Conservation (phyloP, 1,140 invertebrate genomes). For the Drosophila pallidifrons region DNA sequence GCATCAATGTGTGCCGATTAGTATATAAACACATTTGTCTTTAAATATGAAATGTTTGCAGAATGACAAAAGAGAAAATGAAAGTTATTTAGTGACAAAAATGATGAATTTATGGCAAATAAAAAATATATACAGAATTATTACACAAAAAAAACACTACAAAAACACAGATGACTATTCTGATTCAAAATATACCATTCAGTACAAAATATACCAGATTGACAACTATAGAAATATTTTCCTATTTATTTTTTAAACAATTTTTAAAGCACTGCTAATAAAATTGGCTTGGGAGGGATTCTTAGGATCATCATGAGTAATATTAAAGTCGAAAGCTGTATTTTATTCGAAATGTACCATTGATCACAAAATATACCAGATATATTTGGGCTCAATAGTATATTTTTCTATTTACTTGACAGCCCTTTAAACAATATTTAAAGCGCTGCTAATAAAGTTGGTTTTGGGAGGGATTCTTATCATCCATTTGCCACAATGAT, state of each 20-base stretch:
- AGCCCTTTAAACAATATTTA: not conserved
- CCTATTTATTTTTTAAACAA: no score
- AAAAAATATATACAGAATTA: not conserved
- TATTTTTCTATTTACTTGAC: not conserved
- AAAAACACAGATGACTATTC: no score
- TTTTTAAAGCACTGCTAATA: not conserved
- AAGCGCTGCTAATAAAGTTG: no score
- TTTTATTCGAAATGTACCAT: no score
- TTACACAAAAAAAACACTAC: no score
- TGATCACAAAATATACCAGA: no score
- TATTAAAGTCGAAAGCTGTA: not conserved
- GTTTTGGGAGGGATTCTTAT: not conserved
- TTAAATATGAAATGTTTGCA: not conserved
- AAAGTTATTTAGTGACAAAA: not conserved
- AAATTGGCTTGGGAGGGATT: not conserved
- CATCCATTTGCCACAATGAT: slow-evolving; percentile 13
- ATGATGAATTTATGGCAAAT: not conserved
- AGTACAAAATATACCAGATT: no score
- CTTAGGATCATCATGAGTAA: not conserved
- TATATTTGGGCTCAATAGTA: no score
- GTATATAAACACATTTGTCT: slow-evolving; percentile 7
- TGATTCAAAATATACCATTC: no score
- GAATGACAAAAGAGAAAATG: no score
- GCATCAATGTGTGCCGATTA: not conserved
- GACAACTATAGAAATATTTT: no score